Evolutionary conservation across 2,797 vertebrate genomes (phyloP).

Genomic region (Sebastes taczanowskii): DNA sequence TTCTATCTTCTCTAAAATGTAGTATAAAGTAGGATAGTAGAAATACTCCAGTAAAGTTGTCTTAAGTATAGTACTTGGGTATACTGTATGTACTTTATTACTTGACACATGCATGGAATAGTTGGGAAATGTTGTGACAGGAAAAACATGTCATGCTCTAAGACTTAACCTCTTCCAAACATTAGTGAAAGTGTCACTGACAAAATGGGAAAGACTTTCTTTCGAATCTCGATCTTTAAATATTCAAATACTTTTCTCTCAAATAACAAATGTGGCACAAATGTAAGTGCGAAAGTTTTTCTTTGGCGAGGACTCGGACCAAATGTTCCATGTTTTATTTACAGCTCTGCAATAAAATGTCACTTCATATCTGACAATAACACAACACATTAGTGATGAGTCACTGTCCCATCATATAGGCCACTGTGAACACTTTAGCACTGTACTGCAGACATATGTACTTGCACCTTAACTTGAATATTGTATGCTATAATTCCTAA

Average conservation of each 20-base stretch:
- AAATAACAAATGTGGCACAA: conserved; percentile 11
- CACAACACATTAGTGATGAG: not conserved
- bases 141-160: not conserved
- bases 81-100: not conserved
- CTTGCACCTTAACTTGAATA: not conserved
- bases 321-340: conserved; percentile 13
- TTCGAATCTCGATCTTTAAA: not conserved
- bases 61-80: not conserved
- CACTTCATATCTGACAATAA: not conserved
- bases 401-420: not conserved
- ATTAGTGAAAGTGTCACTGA: not conserved
- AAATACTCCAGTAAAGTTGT: not conserved
- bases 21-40: not conserved
- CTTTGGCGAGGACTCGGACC: not conserved
- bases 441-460: not conserved
- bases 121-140: not conserved
- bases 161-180: not conserved
- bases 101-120: no score
- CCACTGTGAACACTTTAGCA: not conserved
- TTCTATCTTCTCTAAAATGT: not conserved
- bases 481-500: not conserved
- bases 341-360: not conserved
- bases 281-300: conserved; percentile 14
- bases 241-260: not conserved
- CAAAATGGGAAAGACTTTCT: not conserved